phyloP scores from a whole-genome alignment of 2,797 vertebrate genomes.

The Yasuhikotakia modesta region DNA sequence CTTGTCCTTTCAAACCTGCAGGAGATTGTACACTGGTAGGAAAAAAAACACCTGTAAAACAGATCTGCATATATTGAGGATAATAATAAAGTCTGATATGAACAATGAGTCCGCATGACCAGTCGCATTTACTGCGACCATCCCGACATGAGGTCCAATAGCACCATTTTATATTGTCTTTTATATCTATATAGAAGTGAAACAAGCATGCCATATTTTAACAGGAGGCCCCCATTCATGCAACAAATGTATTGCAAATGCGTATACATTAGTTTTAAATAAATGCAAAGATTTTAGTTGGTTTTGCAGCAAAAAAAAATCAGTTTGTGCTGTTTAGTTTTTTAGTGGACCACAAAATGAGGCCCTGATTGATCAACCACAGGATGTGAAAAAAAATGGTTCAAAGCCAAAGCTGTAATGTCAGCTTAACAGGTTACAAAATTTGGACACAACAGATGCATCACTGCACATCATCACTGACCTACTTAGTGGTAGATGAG shows the following conservation, averaged over 20 bases:
- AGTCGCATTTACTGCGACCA: constrained; percentile 92
- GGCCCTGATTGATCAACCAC: constrained; percentile 46
- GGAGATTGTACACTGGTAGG: constrained; percentile 91
- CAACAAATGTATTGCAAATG: constrained; percentile 78
- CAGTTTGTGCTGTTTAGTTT: constrained; percentile 90
- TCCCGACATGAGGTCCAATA: constrained; percentile 92
- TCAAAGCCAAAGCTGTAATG: no score
- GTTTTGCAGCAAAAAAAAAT: constrained; percentile 89
- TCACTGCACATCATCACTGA: not conserved
- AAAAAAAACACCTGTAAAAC: constrained; percentile 95
- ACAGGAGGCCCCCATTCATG: constrained; percentile 80
- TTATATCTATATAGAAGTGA: constrained; percentile 84
- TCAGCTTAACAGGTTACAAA: constrained; percentile 2
- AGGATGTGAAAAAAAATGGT: not conserved
- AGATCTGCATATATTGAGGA: constrained; percentile 99
- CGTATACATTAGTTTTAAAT: constrained; percentile 74
- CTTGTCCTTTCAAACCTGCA: constrained; percentile 99
- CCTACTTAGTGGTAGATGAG: not conserved
- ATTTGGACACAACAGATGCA: not conserved
- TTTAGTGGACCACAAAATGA: constrained; percentile 69
- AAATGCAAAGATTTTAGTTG: constrained; percentile 76
- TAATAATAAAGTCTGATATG: constrained; percentile 93
- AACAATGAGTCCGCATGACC: constrained; percentile 99
- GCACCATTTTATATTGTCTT: constrained; percentile 92
- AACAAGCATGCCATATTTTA: constrained; percentile 87